These are phyloP conservation scores for Lagenorhynchus albirostris DNA, from an alignment of 2,113 vertebrate species.

Conservation along the genomic window DNA sequence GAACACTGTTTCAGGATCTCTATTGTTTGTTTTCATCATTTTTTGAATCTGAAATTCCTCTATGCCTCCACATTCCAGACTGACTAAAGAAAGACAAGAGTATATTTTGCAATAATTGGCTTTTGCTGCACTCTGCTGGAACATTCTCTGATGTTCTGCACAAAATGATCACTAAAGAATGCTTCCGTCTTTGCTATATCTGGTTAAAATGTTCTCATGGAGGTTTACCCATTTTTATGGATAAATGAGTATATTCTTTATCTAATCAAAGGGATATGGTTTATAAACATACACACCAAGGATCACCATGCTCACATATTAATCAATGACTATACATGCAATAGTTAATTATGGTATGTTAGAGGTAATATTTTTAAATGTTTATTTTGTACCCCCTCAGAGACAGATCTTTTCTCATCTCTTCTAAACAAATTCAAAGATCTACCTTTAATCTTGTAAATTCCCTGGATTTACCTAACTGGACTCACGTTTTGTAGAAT, in stretches of 20 bases:
- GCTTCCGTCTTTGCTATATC: not conserved
- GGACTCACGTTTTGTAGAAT: not conserved
- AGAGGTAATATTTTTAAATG: not conserved
- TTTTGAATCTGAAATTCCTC: slow-evolving; percentile 12
- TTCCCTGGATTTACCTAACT: not conserved
- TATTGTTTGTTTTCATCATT: not conserved
- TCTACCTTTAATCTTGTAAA: not conserved
- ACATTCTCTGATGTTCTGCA: slow-evolving; percentile 47
- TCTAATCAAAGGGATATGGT: not conserved
- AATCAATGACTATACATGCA: not conserved
- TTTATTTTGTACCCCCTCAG: not conserved
- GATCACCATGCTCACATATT: not conserved
- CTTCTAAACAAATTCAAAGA: not conserved
- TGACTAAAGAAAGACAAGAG: slow-evolving; percentile 35
- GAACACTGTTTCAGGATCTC: not conserved
- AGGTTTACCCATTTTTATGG: not conserved
- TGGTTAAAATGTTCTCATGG: not conserved
- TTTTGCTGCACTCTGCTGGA: slow-evolving; percentile 87
- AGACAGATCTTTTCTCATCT: slow-evolving; percentile 3
- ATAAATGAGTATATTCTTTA: not conserved
- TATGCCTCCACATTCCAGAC: not conserved
- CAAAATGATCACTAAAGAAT: not conserved
- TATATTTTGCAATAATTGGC: slow-evolving; percentile 72
- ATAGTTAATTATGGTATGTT: not conserved
- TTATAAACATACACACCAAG: not conserved